Base-by-base conservation (phyloP, 2,113 vertebrate species). In the Spea bombifrons region DNA sequence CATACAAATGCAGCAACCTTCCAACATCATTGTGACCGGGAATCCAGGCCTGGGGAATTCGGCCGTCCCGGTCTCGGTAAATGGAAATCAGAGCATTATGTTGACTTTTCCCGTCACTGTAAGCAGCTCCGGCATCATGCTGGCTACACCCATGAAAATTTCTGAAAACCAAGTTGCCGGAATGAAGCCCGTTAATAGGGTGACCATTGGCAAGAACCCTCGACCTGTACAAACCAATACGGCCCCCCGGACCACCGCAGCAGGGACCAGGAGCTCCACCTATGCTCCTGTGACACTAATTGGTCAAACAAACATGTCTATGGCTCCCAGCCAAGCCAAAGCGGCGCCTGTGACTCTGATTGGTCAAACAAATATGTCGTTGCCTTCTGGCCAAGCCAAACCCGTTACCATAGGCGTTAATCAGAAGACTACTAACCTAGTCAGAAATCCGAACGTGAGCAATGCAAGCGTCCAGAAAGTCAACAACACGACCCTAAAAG, bases 51-150 rank as follows among this genome's bases (percentile, higher is more conserved):
- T 75, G 5, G 75, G 65, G 15, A 73, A 73, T 17, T 30, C 53
- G 5, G 44, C 61, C 5, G 17, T 78, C 44, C 70, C 75, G 50
- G 75, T 76, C 5, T 12, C 76, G 8, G 67, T 71, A 4, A 78
- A 71, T 45, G 64, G 70, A 30, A 80, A 80, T 66, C 71, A 73
- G 16, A 80, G 69, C 71, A 67, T 80, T 30, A 72, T 80, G 77
- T 43, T 73, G 7, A 80, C 77, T 3, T 73, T 79, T 30, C 77
- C 77, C 2, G 77, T 79, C 16, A 59, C 70, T 0, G 64, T 80
- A 1, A 71, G 77, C 13, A 73, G 71, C 53, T 80, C 77, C 5
- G 77, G 77, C 15, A 73, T 80, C 8, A 16, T 80, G 71, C 71
- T 80, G 2, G 77, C 77, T 5, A 73, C 77, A 4, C 77, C 77